Evolutionary conservation across 2,888 invertebrate genomes (phyloP), one percentile per base, ranked within the genome.

Genomic region (Erynnis tages): DNA sequence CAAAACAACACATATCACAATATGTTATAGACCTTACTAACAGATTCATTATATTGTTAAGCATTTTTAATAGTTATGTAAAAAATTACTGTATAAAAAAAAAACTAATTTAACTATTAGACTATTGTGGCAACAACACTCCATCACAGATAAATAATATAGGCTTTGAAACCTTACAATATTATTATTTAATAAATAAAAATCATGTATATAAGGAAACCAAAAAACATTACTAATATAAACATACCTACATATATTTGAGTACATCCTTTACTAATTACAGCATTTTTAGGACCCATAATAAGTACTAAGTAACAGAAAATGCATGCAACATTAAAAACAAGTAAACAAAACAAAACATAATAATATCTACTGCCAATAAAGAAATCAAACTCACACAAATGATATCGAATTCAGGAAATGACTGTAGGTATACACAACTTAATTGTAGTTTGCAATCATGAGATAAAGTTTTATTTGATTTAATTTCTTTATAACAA

Each of bases 21-120:
- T n/a, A n/a, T 70, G 61, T 71, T 68, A 79, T 76, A 79, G 79
- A 80, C 80, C 79, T 79, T 69, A 62, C 73, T 74, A 75, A 79
- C 60, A 65, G 54, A 61, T 59, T 64, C 49, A 60, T 62, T 65
- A 60, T 62, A 68, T 64, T 67, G 67, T 65, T 62, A 67, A 65
- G 65, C 63, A 63, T 57, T 67, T 67, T 64, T 64, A 65, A 62
- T 60, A 65, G 53, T 54, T 56, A 58, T 58, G 55, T 62, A 64
- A 69, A 67, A 55, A 63, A 67, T 66, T 66, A 67, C 63, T 66
- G 62, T 70, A 70, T 57, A 66, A 68, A 58, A 64, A 55, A 54
- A 54, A 55, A 56, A 49, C 45, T 23, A 23, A 34, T 23, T 38
- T 11, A 50, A 13, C 65, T 64, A 58, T 64, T 59, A 29, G 40